Evolutionary conservation across 2,888 invertebrate species (phyloP).

Genomic region (Pegoplata infirma): DNA sequence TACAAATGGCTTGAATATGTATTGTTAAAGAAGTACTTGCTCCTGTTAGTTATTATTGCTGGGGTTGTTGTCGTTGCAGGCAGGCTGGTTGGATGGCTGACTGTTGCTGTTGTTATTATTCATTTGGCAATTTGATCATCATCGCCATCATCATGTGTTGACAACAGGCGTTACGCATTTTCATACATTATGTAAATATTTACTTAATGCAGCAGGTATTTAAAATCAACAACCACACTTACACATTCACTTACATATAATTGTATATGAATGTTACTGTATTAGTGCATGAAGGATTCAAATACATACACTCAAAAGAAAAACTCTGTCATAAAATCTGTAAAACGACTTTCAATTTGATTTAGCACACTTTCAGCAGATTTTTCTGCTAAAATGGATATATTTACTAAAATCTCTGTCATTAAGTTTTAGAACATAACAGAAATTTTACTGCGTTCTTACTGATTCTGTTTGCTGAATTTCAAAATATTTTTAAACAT

Average conservation of each 20-base stretch:
- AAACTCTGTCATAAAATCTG: too few species aligned
- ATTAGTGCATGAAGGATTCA: not conserved
- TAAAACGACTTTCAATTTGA: too few species aligned
- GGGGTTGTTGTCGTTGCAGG: too few species aligned
- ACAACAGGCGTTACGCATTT: constrained; percentile 75
- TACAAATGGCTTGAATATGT: not conserved
- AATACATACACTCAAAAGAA: too few species aligned
- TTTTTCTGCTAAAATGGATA: too few species aligned
- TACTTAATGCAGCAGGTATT: constrained; percentile 68
- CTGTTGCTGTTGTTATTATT: constrained; percentile 47
- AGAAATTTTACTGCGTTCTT: too few species aligned
- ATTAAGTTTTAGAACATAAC: too few species aligned
- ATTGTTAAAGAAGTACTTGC: constrained; percentile 24
- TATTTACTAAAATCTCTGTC: too few species aligned
- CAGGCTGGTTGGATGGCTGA: too few species aligned
- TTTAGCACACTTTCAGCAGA: too few species aligned
- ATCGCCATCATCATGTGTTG: constrained; percentile 70
- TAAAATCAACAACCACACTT: constrained; percentile 41
- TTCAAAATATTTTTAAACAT: too few species aligned
- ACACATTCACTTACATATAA: not conserved
- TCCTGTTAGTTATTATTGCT: constrained; percentile 29
- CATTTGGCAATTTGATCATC: constrained; percentile 58
- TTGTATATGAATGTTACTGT: not conserved
- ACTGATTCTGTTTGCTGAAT: too few species aligned
- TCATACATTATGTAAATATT: constrained; percentile 73